Conservation (phyloP, 2,797 vertebrate genomes). For the Rhinophrynus dorsalis region DNA sequence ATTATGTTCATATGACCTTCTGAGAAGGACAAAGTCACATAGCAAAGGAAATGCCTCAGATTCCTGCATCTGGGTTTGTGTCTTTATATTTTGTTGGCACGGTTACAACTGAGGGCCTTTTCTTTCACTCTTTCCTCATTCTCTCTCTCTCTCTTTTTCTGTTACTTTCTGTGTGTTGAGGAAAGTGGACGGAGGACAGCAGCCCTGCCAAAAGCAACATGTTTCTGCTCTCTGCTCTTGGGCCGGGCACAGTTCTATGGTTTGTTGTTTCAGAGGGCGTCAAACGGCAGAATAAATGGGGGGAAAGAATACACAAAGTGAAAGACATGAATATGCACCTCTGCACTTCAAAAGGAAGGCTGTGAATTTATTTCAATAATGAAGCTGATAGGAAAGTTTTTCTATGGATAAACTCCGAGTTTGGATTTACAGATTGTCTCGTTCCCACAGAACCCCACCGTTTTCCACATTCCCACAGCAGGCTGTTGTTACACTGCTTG, state of each 20-base stretch:
- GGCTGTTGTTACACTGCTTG: background rate
- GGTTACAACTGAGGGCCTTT: constrained; percentile 63
- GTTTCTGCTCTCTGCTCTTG: constrained; percentile 54
- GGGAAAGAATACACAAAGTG: background rate
- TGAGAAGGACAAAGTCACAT: constrained; percentile 68
- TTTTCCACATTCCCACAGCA: background rate
- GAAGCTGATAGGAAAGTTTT: constrained; percentile 8
- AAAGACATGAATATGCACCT: constrained; percentile 1
- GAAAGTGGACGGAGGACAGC: constrained; percentile 51
- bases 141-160: constrained; percentile 20
- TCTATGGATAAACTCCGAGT: background rate
- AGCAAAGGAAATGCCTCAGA: constrained; percentile 80
- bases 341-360: constrained; percentile 17
- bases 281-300: constrained; percentile 22
- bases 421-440: background rate
- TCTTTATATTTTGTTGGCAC: constrained; percentile 73
- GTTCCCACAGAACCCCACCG: background rate
- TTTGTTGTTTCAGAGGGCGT: constrained; percentile 61
- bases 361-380: background rate
- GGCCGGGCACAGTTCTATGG: constrained; percentile 53
- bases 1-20: constrained; percentile 67
- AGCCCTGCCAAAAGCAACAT: constrained; percentile 63
- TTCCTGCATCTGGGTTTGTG: constrained; percentile 76
- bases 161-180: constrained; percentile 53
- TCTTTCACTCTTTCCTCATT: constrained; percentile 42